These are phyloP conservation scores for Hyles euphorbiae DNA, from an alignment of 1,140 invertebrate species.

Conservation along the genomic window DNA sequence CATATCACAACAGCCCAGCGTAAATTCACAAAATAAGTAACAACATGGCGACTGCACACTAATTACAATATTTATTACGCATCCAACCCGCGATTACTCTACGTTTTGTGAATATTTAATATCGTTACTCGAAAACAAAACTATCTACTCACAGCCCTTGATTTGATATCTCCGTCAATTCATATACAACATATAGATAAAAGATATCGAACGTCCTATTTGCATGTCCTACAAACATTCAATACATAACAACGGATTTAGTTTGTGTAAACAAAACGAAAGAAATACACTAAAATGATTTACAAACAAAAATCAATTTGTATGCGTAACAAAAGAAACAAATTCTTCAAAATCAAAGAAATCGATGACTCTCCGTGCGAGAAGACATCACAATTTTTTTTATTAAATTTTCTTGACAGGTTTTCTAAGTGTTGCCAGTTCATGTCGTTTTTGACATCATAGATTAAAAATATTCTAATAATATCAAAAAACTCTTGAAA, in stretches of 20 bases:
- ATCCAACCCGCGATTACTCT: slow-evolving; percentile 5
- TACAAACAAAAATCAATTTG: slow-evolving; percentile 24
- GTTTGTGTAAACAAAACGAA: slow-evolving; percentile 21
- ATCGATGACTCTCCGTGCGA: slow-evolving; percentile 36
- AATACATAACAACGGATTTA: slow-evolving; percentile 11
- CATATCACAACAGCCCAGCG: slow-evolving; percentile 51
- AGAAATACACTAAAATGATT: slow-evolving; percentile 27
- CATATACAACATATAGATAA: slow-evolving; percentile 11
- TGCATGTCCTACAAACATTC: slow-evolving; percentile 12
- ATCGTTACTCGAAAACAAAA: slow-evolving; percentile 10
- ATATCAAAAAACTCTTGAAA: too few species aligned
- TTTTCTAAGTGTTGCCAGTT: too few species aligned
- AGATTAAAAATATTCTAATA: too few species aligned
- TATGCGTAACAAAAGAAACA: slow-evolving; percentile 34
- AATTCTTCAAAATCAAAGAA: slow-evolving; percentile 43
- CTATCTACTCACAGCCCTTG: slow-evolving; percentile 35
- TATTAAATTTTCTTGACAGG: slow-evolving; percentile 5
- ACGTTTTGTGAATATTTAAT: background rate
- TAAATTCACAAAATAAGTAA: slow-evolving; percentile 63
- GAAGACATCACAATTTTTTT: slow-evolving; percentile 37
- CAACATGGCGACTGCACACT: slow-evolving; percentile 64
- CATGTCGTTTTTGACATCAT: too few species aligned
- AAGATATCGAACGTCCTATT: slow-evolving; percentile 5
- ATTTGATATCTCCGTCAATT: slow-evolving; percentile 12
- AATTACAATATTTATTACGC: slow-evolving; percentile 22